These are phyloP conservation scores for Chloropsis cyanopogon DNA, from an alignment of 2,113 vertebrate genomes.

Conservation along the genomic window DNA sequence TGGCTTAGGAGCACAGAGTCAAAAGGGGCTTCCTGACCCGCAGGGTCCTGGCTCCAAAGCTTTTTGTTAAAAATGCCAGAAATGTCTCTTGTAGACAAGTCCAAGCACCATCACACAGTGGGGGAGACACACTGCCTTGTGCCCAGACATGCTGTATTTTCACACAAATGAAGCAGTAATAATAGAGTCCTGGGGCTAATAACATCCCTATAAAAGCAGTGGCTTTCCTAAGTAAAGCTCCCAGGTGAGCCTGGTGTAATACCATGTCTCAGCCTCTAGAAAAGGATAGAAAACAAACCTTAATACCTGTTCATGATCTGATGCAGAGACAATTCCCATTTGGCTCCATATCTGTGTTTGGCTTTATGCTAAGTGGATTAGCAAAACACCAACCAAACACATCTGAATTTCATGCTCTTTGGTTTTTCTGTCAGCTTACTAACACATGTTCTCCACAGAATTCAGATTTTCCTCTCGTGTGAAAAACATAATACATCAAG, in stretches of 20 bases:
- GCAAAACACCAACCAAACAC: conserved; percentile 30
- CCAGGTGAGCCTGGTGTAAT: background rate
- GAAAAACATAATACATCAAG: conserved; percentile 13
- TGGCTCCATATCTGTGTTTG: conserved; percentile 22
- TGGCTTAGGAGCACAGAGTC: background rate
- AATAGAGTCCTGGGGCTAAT: background rate
- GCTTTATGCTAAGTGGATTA: conserved; percentile 53
- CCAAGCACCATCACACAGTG: background rate
- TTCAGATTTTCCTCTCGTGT: conserved; percentile 36
- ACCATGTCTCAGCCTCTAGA: background rate
- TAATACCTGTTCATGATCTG: conserved; percentile 26
- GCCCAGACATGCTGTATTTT: background rate
- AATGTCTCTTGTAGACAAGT: background rate
- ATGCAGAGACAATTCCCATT: conserved; percentile 35
- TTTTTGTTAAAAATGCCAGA: background rate
- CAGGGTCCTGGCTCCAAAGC: background rate
- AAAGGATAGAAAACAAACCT: background rate
- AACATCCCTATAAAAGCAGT: background rate
- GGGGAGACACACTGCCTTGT: background rate
- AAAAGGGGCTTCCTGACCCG: rapidly evolving
- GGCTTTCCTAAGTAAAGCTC: background rate
- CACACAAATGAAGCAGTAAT: background rate
- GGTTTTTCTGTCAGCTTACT: conserved; percentile 33
- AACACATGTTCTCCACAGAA: conserved; percentile 24
- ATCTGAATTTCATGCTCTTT: conserved; percentile 58